These are phyloP conservation scores for Galaxea fascicularis DNA, from an alignment of 92 coral and sea anemone genomes.

Conservation along the genomic window DNA sequence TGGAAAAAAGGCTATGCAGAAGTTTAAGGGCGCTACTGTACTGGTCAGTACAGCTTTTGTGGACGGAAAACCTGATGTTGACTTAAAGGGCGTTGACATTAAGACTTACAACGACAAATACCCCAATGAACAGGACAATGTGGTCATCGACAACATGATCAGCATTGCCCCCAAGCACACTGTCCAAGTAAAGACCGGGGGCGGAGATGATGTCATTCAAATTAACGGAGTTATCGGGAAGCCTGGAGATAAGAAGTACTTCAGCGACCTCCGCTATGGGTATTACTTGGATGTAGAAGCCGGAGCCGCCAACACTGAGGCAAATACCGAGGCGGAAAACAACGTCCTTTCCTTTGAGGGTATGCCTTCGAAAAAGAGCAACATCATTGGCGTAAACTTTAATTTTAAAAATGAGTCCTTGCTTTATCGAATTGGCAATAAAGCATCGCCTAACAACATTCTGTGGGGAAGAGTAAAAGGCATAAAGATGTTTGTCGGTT, in stretches of 20 bases:
- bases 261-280: background rate
- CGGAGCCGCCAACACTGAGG: background rate
- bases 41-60: background rate
- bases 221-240: background rate
- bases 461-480: conserved; percentile 12
- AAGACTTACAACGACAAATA: background rate
- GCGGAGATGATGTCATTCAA: conserved; percentile 3
- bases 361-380: conserved; percentile 1
- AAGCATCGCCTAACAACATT: background rate
- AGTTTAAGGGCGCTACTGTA: conserved; percentile 4
- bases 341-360: conserved; percentile 24
- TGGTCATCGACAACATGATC: background rate
- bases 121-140: background rate
- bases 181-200: background rate
- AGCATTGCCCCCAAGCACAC: background rate
- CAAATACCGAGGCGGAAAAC: background rate
- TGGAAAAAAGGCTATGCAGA: background rate
- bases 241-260: background rate
- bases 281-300: background rate
- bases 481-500: conserved; percentile 10
- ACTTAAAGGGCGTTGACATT: background rate
- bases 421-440: background rate
- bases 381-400: background rate
- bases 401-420: background rate
- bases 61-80: background rate